These are phyloP conservation scores for Myotis yumanensis DNA, from an alignment of 2,113 vertebrate genomes.

Conservation along the genomic window DNA sequence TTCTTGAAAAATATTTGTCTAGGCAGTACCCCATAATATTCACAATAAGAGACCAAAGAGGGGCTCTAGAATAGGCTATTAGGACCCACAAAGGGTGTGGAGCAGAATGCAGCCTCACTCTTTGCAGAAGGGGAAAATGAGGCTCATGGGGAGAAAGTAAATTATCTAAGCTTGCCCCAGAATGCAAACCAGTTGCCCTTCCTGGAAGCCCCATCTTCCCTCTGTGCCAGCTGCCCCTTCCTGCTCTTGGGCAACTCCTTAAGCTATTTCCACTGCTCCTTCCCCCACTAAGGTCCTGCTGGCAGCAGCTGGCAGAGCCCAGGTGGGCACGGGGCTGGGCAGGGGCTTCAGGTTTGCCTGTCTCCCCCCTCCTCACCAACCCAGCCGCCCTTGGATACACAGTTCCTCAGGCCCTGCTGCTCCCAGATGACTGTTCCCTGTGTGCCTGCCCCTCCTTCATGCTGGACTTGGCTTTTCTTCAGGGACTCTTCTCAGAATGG, in stretches of 20 bases:
- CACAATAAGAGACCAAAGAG: background rate
- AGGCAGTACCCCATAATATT: background rate
- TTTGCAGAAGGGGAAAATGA: background rate
- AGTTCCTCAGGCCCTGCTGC: background rate
- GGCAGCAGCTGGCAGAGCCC: background rate
- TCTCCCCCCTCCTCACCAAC: background rate
- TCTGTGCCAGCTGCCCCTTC: too few relatives aligned
- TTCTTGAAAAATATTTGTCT: background rate
- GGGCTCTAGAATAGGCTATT: background rate
- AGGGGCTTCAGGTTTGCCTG: background rate
- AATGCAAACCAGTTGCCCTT: background rate
- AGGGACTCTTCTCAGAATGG: slow-evolving; percentile 35
- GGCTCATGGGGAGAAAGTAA: background rate
- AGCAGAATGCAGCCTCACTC: background rate
- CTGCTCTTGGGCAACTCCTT: background rate
- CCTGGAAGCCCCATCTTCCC: background rate
- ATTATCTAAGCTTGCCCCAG: background rate
- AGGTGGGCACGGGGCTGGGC: rapidly evolving
- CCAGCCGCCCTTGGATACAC: background rate
- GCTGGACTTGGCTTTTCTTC: slow-evolving; percentile 40
- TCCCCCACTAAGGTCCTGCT: background rate
- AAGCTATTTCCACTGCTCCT: background rate
- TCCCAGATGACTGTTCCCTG: background rate
- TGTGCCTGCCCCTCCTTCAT: background rate
- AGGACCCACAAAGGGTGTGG: background rate